These are phyloP conservation scores for Epinephelus fuscoguttatus DNA, from an alignment of 2,113 vertebrate genomes.

Conservation along the genomic window DNA sequence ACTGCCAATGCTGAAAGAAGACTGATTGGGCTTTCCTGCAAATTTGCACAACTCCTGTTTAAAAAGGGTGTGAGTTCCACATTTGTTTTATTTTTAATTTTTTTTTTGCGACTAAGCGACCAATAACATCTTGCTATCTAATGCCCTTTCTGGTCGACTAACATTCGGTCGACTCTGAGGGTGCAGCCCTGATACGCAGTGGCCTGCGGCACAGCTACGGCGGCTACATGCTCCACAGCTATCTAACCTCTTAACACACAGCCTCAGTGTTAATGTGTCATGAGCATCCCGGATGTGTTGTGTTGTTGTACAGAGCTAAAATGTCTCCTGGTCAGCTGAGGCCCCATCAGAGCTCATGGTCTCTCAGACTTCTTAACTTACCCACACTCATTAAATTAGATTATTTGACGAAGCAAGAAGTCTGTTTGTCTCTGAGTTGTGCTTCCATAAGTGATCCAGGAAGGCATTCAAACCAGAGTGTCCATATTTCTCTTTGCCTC, in stretches of 20 bases:
- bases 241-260: background rate
- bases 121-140: too few species aligned
- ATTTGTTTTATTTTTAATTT: too few species aligned
- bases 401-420: conserved; percentile 40
- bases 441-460: conserved; percentile 73
- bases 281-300: conserved; percentile 12
- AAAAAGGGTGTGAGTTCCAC: too few species aligned
- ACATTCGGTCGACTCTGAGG: too few species aligned
- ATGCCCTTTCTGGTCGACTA: too few species aligned
- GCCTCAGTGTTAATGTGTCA: background rate
- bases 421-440: conserved; percentile 51
- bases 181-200: background rate
- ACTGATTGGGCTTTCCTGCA: too few species aligned
- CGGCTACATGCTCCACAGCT: background rate
- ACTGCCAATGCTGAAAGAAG: too few species aligned
- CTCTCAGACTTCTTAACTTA: conserved; percentile 32
- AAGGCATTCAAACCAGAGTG: conserved; percentile 72
- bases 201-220: background rate
- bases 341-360: background rate
- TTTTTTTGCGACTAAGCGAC: too few species aligned
- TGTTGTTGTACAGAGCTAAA: conserved; percentile 7
- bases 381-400: conserved; percentile 33
- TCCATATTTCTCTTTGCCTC: conserved; percentile 66
- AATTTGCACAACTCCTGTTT: too few species aligned
- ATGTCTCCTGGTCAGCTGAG: conserved; percentile 11